A percentile compares a stretch with the other conserved stretches of the same genome.
Evolutionary conservation across 2,797 vertebrate species (phyloP).

Genomic region (Neoniphon sammara): DNA sequence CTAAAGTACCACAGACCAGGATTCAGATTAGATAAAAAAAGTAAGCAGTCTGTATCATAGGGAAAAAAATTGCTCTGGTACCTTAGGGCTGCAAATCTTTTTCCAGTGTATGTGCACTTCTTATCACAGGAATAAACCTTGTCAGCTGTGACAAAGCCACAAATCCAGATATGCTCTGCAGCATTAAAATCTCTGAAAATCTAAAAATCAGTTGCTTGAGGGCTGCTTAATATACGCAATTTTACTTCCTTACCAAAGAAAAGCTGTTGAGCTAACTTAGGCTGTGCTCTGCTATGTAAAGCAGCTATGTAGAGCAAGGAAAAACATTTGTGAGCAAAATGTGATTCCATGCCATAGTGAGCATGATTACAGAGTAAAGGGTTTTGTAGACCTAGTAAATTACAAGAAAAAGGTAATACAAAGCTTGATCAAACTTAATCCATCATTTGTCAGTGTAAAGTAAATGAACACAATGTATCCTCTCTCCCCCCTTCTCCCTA

Average conservation of each 20-base stretch:
- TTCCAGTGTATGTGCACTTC: neutral
- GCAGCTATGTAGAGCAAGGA: too few relatives aligned
- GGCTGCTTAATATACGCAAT: neutral
- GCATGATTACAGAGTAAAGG: neutral
- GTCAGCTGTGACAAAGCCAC: too few relatives aligned
- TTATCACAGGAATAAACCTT: neutral
- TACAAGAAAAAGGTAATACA: neutral
- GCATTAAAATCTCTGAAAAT: neutral
- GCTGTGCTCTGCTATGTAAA: too few relatives aligned
- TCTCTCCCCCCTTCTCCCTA: slow-evolving; percentile 30
- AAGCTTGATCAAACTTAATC: neutral
- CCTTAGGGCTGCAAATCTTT: neutral
- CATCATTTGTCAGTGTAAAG: neutral
- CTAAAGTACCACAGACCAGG: neutral
- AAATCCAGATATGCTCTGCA: neutral
- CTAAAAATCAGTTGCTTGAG: neutral
- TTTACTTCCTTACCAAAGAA: neutral
- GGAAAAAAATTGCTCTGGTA: neutral
- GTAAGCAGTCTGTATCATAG: neutral
- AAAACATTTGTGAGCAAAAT: too few relatives aligned
- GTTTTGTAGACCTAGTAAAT: neutral
- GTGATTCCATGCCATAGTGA: too few relatives aligned
- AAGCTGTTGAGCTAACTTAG: neutral
- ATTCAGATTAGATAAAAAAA: neutral
- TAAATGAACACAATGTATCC: neutral